Conservation (phyloP, 1,140 invertebrate species). For the Drosophila melanica region DNA sequence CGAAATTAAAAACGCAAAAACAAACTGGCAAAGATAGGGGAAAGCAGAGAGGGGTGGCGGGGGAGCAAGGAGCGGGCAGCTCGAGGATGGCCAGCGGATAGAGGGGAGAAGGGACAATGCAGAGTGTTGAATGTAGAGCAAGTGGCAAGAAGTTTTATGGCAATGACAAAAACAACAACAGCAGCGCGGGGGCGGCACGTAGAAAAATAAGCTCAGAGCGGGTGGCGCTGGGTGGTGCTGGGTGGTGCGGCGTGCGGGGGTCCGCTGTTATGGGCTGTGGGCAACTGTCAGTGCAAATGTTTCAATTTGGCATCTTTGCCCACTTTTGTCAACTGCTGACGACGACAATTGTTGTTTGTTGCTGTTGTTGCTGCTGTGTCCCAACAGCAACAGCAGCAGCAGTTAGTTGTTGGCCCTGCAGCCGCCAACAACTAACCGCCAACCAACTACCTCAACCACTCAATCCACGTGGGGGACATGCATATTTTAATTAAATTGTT, state of each 20-base stretch:
- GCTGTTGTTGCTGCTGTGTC: constrained; percentile 12
- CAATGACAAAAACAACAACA: constrained; percentile 45
- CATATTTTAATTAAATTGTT: constrained; percentile 82
- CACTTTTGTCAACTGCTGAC: constrained; percentile 54
- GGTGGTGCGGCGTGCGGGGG: constrained; percentile 23
- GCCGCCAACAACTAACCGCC: constrained; percentile 6
- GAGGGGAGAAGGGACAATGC: constrained; percentile 12
- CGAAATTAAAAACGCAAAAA: constrained; percentile 81
- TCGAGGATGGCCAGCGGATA: neutral
- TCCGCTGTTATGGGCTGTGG: constrained; percentile 33
- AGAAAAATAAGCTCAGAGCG: neutral
- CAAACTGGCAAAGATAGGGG: constrained; percentile 43
- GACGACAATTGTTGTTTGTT: constrained; percentile 62
- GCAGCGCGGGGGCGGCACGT: constrained; percentile 3
- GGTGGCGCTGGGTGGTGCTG: constrained; percentile 10
- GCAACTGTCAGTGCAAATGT: constrained; percentile 61
- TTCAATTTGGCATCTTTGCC: constrained; percentile 77
- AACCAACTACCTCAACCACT: constrained; percentile 33
- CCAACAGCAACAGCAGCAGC: neutral
- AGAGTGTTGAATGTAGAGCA: constrained; percentile 65
- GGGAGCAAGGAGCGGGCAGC: neutral
- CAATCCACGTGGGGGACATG: constrained; percentile 52
- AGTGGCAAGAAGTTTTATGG: constrained; percentile 79
- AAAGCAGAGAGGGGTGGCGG: neutral
- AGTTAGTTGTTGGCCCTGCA: too few species aligned